These are phyloP conservation scores for Boulengeromyrus knoepffleri DNA, from an alignment of 2,113 vertebrate genomes.

Conservation along the genomic window DNA sequence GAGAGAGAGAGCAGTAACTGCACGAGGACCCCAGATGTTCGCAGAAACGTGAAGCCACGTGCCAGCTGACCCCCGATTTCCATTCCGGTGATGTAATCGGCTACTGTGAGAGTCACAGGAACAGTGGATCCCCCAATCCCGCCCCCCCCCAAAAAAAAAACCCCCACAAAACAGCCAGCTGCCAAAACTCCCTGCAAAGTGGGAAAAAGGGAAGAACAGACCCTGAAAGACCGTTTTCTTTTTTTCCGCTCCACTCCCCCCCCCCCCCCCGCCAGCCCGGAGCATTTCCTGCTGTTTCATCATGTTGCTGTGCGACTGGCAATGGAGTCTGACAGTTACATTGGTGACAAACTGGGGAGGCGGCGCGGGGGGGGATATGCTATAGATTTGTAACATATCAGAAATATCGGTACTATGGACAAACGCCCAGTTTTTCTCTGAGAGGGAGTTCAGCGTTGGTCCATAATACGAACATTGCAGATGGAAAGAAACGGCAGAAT, in stretches of 20 bases:
- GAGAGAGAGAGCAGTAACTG: not conserved
- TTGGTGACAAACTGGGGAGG: not conserved
- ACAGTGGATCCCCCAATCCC: not conserved
- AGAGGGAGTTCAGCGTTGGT: not conserved
- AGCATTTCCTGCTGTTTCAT: slow-evolving; percentile 26
- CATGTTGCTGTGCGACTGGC: slow-evolving; percentile 26
- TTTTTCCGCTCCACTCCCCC: not conserved
- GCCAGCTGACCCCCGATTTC: not conserved
- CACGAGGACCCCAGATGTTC: slow-evolving; percentile 36
- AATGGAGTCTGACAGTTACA: slow-evolving; percentile 23
- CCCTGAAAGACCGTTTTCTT: not conserved
- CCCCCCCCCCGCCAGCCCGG: not conserved
- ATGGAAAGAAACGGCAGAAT: not conserved
- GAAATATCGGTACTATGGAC: not conserved
- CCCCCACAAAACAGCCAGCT: not conserved
- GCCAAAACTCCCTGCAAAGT: not conserved
- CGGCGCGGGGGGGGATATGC: not conserved
- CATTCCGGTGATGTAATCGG: slow-evolving; percentile 12
- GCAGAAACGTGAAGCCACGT: slow-evolving; percentile 10
- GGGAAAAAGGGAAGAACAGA: not conserved
- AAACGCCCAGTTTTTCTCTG: not conserved
- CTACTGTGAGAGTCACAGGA: not conserved
- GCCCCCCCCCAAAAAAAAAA: not conserved
- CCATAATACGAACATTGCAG: not conserved
- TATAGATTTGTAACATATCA: not conserved